A percentile compares a stretch with the other conserved stretches of the same genome.
phyloP scores from a whole-genome alignment of 2,113 vertebrate genomes.

The Xenopus laevis region DNA sequence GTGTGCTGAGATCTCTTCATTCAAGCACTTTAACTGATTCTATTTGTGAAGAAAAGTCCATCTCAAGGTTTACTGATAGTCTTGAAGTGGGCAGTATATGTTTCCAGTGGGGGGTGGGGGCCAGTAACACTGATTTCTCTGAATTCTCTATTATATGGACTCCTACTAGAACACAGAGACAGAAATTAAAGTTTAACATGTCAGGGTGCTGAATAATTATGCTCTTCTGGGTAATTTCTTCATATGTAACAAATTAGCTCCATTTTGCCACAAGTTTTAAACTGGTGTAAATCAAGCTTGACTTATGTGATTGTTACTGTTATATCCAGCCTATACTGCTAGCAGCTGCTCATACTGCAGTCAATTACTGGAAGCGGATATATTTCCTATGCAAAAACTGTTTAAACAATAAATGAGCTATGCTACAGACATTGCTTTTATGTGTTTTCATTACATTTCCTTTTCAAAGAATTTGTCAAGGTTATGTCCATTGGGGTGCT shows the following conservation, averaged over 20 bases:
- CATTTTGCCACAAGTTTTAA: conserved; percentile 99
- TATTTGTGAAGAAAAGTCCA: conserved; percentile 2
- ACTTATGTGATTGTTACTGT: conserved; percentile 99
- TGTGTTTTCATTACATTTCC: conserved; percentile 55
- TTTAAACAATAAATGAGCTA: conserved; percentile 99
- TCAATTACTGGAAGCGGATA: conserved; percentile 99
- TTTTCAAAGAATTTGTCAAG: conserved; percentile 32
- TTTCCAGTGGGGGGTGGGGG: background rate
- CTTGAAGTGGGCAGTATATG: background rate
- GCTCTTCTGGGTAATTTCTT: conserved; percentile 72
- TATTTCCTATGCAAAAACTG: conserved; percentile 99
- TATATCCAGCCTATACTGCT: conserved; percentile 99
- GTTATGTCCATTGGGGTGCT: conserved; percentile 14
- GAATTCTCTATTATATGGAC: conserved; percentile 59
- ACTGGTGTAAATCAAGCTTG: conserved; percentile 99
- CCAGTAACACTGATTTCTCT: conserved; percentile 54
- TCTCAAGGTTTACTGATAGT: background rate
- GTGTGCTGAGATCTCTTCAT: conserved; percentile 1
- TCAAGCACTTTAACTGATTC: conserved; percentile 5
- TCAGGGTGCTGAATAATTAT: conserved; percentile 68
- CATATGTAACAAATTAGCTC: conserved; percentile 80
- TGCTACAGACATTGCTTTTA: conserved; percentile 81
- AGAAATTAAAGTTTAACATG: conserved; percentile 67
- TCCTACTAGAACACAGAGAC: conserved; percentile 60
- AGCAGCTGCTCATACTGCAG: conserved; percentile 99